Evolutionary conservation across 2,888 invertebrate species (phyloP).

Genomic region (Coleophora flavipennella): DNA sequence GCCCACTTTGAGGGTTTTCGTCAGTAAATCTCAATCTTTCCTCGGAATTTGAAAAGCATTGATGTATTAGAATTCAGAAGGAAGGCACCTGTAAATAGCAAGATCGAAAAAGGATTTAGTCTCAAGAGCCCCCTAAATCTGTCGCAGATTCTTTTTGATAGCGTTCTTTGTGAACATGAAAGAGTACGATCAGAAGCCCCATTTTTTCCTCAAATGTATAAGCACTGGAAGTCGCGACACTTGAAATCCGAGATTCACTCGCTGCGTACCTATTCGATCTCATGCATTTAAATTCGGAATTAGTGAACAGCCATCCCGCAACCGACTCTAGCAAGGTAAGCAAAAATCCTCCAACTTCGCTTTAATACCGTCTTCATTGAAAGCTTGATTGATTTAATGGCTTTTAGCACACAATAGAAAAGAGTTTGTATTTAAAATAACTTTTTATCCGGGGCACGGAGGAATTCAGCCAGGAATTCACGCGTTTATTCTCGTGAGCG

Average conservation of each 20-base stretch:
- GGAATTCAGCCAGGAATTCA: constrained; percentile 6
- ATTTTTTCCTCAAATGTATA: constrained; percentile 61
- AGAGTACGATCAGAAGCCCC: constrained; percentile 38
- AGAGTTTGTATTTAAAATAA: constrained; percentile 7
- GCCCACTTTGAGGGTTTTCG: not conserved
- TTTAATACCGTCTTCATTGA: constrained; percentile 51
- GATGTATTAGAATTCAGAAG: no score
- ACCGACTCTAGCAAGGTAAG: constrained; percentile 50
- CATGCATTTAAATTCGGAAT: constrained; percentile 73
- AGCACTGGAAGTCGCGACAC: constrained; percentile 57
- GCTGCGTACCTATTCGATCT: constrained; percentile 64
- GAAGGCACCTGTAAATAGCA: no score
- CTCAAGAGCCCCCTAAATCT: constrained; percentile 32
- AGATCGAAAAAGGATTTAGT: not conserved
- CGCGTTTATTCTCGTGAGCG: constrained; percentile 1
- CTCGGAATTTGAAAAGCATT: no score
- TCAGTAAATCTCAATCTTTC: not conserved
- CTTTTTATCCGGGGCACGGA: not conserved
- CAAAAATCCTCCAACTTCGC: constrained; percentile 43
- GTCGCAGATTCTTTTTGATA: constrained; percentile 39
- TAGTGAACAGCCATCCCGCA: constrained; percentile 60
- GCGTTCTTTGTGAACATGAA: constrained; percentile 38
- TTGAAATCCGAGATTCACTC: constrained; percentile 40
- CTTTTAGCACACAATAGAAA: constrained; percentile 26
- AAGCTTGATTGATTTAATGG: constrained; percentile 61